phyloP scores from a whole-genome alignment of 2,888 invertebrate species.

The Drosophila subsilvestris region DNA sequence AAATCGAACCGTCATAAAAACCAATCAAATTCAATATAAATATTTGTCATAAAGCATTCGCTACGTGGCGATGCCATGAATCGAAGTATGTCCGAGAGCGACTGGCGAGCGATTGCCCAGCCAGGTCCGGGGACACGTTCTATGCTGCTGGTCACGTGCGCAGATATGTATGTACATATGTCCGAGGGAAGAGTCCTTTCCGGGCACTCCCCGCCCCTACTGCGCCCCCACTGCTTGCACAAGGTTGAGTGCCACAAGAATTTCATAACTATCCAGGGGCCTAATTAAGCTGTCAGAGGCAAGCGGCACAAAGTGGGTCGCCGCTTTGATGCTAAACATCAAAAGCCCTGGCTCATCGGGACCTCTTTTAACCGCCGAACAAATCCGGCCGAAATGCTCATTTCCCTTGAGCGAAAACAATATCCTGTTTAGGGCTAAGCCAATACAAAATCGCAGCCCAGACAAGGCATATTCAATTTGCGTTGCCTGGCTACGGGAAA shows the following conservation, averaged over 20 bases:
- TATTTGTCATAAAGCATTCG: conserved; percentile 42
- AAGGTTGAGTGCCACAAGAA: not conserved
- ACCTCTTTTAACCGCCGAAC: conserved; percentile 14
- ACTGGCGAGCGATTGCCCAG: conserved; percentile 12
- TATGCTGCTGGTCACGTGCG: conserved; percentile 27
- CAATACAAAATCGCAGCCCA: conserved; percentile 33
- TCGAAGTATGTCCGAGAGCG: conserved; percentile 4
- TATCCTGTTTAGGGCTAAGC: conserved; percentile 62
- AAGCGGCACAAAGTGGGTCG: conserved; percentile 23
- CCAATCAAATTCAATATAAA: conserved; percentile 56
- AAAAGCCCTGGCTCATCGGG: conserved; percentile 48
- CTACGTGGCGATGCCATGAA: conserved; percentile 15
- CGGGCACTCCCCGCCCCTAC: not conserved
- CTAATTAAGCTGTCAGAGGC: conserved; percentile 70
- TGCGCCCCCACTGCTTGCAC: not conserved
- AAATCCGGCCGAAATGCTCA: conserved; percentile 62
- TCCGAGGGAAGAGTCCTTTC: conserved; percentile 12
- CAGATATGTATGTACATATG: conserved; percentile 2
- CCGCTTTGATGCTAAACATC: conserved; percentile 47
- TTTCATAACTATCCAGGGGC: conserved; percentile 21
- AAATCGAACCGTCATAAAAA: conserved; percentile 47
- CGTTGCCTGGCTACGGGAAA: conserved; percentile 54
- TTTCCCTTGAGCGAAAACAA: conserved; percentile 60
- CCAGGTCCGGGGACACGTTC: conserved; percentile 13
- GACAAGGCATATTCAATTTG: conserved; percentile 48